These are phyloP conservation scores for Macaria notata DNA, from an alignment of 2,888 invertebrate genomes.

Conservation along the genomic window DNA sequence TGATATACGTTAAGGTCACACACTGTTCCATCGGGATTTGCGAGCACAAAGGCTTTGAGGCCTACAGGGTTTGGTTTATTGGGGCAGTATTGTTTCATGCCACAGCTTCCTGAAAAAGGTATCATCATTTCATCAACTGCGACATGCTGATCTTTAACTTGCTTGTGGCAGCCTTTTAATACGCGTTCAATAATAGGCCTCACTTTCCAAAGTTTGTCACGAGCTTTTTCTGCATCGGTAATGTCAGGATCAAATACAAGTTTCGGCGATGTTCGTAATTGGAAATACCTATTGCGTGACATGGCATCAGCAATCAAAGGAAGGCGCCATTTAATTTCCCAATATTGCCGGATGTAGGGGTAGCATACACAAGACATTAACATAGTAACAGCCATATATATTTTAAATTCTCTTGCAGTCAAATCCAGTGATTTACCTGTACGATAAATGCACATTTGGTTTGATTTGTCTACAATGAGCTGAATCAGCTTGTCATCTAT, in stretches of 20 bases:
- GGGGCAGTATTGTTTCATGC: conserved; percentile 22
- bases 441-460: conserved; percentile 11
- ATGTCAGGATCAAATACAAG: conserved; percentile 23
- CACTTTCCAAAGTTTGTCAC: conserved; percentile 24
- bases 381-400: conserved; percentile 14
- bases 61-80: conserved; percentile 29
- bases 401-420: conserved; percentile 10
- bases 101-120: conserved; percentile 22
- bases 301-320: conserved; percentile 13
- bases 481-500: conserved; percentile 5
- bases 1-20: conserved; percentile 28
- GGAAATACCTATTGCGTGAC: conserved; percentile 16
- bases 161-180: conserved; percentile 17
- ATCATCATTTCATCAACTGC: conserved; percentile 28
- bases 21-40: conserved; percentile 25
- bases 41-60: conserved; percentile 29
- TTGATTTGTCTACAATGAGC: conserved; percentile 10
- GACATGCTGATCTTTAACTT: conserved; percentile 6
- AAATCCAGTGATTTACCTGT: conserved; percentile 15
- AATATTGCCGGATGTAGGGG: conserved; percentile 8
- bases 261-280: conserved; percentile 12
- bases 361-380: conserved; percentile 16
- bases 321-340: conserved; percentile 13
- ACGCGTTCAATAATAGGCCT: conserved; percentile 18
- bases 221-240: conserved; percentile 5